phyloP scores from a whole-genome alignment of 2,888 invertebrate species.

The Acanthosoma haemorrhoidale region DNA sequence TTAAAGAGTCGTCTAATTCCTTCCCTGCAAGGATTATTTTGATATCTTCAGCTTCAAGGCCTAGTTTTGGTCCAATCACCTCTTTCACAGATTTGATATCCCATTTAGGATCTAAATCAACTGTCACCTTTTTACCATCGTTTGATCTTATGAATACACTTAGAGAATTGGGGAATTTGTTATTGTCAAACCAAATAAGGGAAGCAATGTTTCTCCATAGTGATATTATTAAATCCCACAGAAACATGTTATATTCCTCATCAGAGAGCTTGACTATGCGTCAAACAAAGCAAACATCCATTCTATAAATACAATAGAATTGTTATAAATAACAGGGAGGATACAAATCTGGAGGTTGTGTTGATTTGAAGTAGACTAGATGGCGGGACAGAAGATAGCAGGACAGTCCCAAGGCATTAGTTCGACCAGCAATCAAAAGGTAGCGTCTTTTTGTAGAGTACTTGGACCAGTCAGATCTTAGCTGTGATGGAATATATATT shows the following conservation, averaged over 20 bases:
- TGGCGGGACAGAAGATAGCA: no score
- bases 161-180: slow-evolving; percentile 55
- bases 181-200: slow-evolving; percentile 57
- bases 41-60: slow-evolving; percentile 61
- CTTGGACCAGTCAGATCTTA: no score
- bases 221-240: slow-evolving; percentile 53
- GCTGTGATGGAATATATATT: no score
- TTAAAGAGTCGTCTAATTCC: slow-evolving; percentile 64
- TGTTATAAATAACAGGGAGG: no score
- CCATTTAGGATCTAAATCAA: slow-evolving; percentile 68
- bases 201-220: slow-evolving; percentile 59
- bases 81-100: slow-evolving; percentile 68
- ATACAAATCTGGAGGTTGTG: no score
- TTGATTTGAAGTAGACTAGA: no score
- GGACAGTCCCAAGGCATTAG: no score
- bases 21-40: slow-evolving; percentile 76
- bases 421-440: no score
- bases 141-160: slow-evolving; percentile 66
- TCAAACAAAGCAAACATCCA: no score
- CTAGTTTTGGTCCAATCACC: slow-evolving; percentile 62
- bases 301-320: no score
- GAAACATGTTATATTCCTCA: slow-evolving; percentile 44
- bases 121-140: slow-evolving; percentile 58
- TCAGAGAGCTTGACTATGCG: no score
- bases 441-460: no score